A percentile compares a stretch with the other conserved stretches of the same genome.
These are phyloP conservation scores for Parapristionchus giblindavisi DNA, from an alignment of 2,888 invertebrate genomes.

Conservation along the genomic window DNA sequence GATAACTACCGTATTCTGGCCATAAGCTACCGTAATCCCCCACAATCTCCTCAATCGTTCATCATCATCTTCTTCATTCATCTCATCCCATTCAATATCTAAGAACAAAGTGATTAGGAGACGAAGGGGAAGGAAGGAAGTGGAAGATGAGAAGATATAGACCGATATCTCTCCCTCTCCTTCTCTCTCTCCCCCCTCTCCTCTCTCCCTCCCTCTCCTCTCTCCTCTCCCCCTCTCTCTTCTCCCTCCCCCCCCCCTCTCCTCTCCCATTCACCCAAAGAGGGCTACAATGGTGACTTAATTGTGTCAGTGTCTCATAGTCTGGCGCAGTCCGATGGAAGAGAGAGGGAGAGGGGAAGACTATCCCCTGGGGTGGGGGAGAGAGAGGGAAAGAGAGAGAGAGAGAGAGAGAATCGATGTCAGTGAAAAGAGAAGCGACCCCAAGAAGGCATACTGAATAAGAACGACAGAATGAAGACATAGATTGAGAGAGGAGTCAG, in stretches of 20 bases:
- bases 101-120: slow-evolving; percentile 31
- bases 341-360: background rate
- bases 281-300: slow-evolving; percentile 38
- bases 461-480: no score
- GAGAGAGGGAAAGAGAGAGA: slow-evolving; percentile 11
- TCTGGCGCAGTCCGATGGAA: background rate
- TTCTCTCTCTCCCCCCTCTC: background rate
- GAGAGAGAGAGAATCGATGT: slow-evolving; percentile 1
- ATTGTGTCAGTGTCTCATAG: slow-evolving; percentile 34
- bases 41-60: no score
- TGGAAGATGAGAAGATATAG: background rate
- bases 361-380: background rate
- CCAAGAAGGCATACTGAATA: background rate
- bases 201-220: slow-evolving; percentile 15
- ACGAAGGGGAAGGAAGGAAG: slow-evolving; percentile 3
- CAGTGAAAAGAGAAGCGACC: background rate
- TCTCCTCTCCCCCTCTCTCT: slow-evolving; percentile 1
- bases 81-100: no score
- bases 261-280: no score
- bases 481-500: no score
- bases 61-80: slow-evolving; percentile 18
- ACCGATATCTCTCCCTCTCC: background rate
- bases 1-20: no score
- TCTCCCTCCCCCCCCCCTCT: slow-evolving; percentile 8
- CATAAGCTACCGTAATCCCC: no score